Evolutionary conservation across 2,888 invertebrate genomes (phyloP), one percentile per base, ranked within the genome.

Genomic region (Stenodera caucasica): DNA sequence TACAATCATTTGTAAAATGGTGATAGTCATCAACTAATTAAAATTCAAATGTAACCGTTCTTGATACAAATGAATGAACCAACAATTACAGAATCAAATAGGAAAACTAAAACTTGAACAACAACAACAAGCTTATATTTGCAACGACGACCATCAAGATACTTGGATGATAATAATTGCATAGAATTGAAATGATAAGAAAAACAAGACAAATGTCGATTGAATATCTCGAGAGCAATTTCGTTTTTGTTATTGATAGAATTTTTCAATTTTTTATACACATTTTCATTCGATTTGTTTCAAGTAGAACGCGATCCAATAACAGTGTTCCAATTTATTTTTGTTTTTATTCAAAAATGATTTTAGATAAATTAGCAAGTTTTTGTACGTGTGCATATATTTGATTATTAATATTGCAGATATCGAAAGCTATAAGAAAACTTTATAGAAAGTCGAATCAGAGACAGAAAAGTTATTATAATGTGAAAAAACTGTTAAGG

Each of bases 21-120:
- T 51, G 70, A 70, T 71, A 68, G 60, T 67, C 64, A 71, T 71
- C 69, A 64, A 63, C 64, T 70, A 69, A 71, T 71, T 71, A 71
- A 71, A 70, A 68, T 67, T 70, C 65, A 64, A 66, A 66, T 66
- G 37, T 37, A 70, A 69, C 68, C 64, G 64, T 68, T 64, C 64
- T 64, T 59, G 58, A 61, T 58, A 63, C 64, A 65, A 64, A 61
- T 67, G 65, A 69, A 68, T 67, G 67, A 65, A 67, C 67, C 61
- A 63, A 67, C 67, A 61, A 67, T 66, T 63, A 60, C 63, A 8
- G 7, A 18, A 40, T 40, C 37, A 40, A 40, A 40, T 15, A 18
- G 18, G 37, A 40, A 40, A 15, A 15, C 15, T 18, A 15, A 2
- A 35, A 35, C 35, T 2, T 15, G 5, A 40, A 40, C 18, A 40